Evolutionary conservation across 2,797 vertebrate species (phyloP).

Genomic region (Eutrigla gurnardus): DNA sequence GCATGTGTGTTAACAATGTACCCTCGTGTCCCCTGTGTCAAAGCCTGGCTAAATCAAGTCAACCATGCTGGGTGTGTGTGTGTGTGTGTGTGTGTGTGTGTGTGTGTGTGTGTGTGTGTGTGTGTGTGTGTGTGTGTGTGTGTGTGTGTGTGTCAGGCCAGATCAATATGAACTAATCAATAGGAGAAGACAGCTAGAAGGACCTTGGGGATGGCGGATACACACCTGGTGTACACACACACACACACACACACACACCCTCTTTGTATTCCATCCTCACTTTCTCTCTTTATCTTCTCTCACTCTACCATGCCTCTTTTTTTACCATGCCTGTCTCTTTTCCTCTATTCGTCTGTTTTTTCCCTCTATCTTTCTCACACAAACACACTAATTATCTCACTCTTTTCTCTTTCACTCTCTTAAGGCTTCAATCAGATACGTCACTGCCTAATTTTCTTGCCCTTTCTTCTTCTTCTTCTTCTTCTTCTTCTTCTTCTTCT

Average conservation of each 20-base stretch:
- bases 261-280: slow-evolving; percentile 74
- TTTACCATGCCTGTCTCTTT: slow-evolving; percentile 35
- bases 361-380: slow-evolving; percentile 38
- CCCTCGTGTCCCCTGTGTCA: slow-evolving; percentile 69
- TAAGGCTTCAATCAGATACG: slow-evolving; percentile 9
- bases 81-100: slow-evolving; percentile 36
- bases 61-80: slow-evolving; percentile 54
- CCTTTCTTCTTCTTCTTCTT: background rate
- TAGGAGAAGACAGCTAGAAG: slow-evolving; percentile 81
- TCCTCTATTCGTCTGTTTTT: slow-evolving; percentile 47
- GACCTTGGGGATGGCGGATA: slow-evolving; percentile 76
- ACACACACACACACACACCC: slow-evolving; percentile 45
- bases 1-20: slow-evolving; percentile 74
- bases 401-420: slow-evolving; percentile 13
- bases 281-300: slow-evolving; percentile 70
- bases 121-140: slow-evolving; percentile 26
- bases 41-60: slow-evolving; percentile 73
- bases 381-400: slow-evolving; percentile 45
- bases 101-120: slow-evolving; percentile 41
- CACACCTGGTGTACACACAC: slow-evolving; percentile 62
- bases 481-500: background rate
- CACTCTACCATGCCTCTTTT: slow-evolving; percentile 55
- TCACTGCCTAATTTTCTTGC: slow-evolving; percentile 16
- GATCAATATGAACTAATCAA: slow-evolving; percentile 83
- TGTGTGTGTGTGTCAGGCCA: slow-evolving; percentile 48